These are phyloP conservation scores for Palythoa caribaeorum DNA, from an alignment of 92 coral and sea anemone genomes.

Conservation along the genomic window DNA sequence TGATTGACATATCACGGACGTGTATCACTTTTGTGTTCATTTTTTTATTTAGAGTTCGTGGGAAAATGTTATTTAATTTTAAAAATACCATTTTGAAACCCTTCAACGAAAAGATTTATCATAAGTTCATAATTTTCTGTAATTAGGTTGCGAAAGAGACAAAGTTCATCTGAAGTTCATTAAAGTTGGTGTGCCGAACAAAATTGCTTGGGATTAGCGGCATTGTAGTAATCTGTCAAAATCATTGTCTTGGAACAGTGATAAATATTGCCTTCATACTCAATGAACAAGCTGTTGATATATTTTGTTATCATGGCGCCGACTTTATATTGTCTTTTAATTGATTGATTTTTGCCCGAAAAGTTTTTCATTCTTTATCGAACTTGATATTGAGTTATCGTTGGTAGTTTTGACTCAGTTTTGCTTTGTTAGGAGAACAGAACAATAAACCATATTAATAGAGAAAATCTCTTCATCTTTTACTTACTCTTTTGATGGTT, in stretches of 20 bases:
- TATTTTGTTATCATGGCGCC: constrained; percentile 1
- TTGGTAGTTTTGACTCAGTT: neutral
- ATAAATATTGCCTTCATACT: constrained; percentile 9
- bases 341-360: neutral
- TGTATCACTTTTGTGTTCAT: neutral
- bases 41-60: neutral
- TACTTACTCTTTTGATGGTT: neutral
- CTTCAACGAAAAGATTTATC: neutral
- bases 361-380: neutral
- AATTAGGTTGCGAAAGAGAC: neutral
- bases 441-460: neutral
- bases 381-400: neutral
- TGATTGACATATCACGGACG: too few species aligned
- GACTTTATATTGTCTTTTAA: neutral
- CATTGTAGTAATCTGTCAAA: neutral
- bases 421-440: neutral
- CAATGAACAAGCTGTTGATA: constrained; percentile 24
- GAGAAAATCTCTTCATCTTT: neutral
- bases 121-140: neutral
- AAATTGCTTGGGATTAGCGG: neutral
- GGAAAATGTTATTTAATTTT: neutral
- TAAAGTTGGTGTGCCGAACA: neutral
- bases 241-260: neutral
- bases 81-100: neutral
- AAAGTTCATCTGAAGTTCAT: neutral